A percentile compares a stretch with the other conserved stretches of the same genome.
Conservation (phyloP, 2,113 vertebrate genomes). For the Eurypyga helias region DNA sequence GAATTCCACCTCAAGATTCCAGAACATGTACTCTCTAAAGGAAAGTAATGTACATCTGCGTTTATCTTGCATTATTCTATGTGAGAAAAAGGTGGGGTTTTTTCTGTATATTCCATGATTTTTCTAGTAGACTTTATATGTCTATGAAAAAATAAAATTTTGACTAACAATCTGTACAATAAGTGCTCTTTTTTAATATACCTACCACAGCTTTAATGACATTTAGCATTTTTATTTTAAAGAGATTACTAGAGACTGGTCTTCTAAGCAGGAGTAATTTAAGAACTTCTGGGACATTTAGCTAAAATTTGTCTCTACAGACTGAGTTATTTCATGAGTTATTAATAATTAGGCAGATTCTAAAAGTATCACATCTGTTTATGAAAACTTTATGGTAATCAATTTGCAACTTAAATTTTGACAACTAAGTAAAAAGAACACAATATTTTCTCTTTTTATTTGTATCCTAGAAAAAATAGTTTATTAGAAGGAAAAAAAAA, state of each 20-base stretch:
- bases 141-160: background rate
- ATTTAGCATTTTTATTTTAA: background rate
- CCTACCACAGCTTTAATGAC: background rate
- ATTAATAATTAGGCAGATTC: too few relatives aligned
- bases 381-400: too few relatives aligned
- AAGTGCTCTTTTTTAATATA: background rate
- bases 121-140: background rate
- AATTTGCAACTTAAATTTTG: too few relatives aligned
- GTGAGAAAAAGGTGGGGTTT: background rate
- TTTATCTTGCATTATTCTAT: background rate
- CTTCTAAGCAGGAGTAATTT: background rate
- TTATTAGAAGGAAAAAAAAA: background rate
- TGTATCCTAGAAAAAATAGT: background rate
- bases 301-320: background rate
- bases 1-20: background rate
- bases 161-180: background rate
- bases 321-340: too few relatives aligned
- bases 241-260: background rate
- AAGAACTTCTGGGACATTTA: background rate
- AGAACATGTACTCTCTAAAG: background rate
- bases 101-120: background rate
- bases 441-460: too few relatives aligned
- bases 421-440: too few relatives aligned
- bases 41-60: background rate
- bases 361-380: too few relatives aligned